Evolutionary conservation across 1,140 invertebrate genomes (phyloP).

Genomic region (Trichomalopsis sarcophagae): DNA sequence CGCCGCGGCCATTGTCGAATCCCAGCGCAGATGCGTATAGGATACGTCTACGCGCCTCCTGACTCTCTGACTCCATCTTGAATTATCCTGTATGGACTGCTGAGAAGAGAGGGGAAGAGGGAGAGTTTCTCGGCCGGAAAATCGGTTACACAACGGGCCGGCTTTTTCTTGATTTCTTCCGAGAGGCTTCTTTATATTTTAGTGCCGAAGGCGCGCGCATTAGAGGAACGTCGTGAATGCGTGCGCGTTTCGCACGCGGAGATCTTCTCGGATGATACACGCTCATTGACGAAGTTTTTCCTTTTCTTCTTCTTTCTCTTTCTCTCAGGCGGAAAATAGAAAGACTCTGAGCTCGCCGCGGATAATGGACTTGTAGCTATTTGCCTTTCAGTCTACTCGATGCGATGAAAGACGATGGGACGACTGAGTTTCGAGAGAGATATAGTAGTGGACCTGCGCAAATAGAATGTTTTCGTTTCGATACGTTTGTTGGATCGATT

Average conservation of each 20-base stretch:
- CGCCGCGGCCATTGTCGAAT: constrained; percentile 38
- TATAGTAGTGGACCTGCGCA: too few species aligned
- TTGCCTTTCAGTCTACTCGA: background rate
- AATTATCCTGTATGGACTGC: constrained; percentile 59
- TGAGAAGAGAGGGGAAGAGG: background rate
- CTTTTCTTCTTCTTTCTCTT: constrained; percentile 13
- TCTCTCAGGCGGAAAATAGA: background rate
- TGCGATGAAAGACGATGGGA: too few species aligned
- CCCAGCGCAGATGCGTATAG: constrained; percentile 28
- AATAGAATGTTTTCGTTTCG: background rate
- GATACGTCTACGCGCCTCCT: constrained; percentile 46
- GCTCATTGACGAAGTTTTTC: constrained; percentile 13
- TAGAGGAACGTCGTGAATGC: background rate
- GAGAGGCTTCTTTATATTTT: background rate
- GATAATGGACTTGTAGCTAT: constrained; percentile 29
- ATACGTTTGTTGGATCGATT: background rate
- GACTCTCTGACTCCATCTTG: constrained; percentile 73
- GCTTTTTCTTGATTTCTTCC: constrained; percentile 26
- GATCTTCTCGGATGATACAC: constrained; percentile 30
- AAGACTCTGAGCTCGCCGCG: background rate
- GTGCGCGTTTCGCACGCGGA: constrained; percentile 20
- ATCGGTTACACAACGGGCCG: constrained; percentile 26
- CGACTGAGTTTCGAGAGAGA: background rate
- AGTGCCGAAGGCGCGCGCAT: constrained; percentile 9
- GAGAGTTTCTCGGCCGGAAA: constrained; percentile 21